These are phyloP conservation scores for Dendronephthya gigantea DNA, from an alignment of 64 coral and sea anemone genomes.

Conservation along the genomic window DNA sequence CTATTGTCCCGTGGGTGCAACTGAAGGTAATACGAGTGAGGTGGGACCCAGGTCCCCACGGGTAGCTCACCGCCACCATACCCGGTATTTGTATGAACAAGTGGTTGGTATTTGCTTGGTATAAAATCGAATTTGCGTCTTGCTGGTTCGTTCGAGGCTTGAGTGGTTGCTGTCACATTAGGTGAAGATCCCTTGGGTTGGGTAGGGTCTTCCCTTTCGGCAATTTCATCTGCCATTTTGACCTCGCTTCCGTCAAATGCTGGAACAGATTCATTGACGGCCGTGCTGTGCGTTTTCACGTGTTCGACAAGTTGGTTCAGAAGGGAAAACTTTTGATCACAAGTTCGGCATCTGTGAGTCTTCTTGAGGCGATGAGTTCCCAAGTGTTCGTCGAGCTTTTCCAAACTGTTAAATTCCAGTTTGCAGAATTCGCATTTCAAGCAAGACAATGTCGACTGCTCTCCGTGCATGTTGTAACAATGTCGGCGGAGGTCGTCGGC, in stretches of 20 bases:
- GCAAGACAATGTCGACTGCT: not conserved
- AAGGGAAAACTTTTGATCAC: not conserved
- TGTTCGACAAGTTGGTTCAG: not conserved
- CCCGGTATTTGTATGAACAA: not conserved
- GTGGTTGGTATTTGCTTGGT: not conserved
- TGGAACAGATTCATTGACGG: not conserved
- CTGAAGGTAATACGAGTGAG: not conserved
- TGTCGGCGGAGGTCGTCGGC: not conserved
- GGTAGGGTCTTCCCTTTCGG: not conserved
- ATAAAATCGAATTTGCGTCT: not conserved
- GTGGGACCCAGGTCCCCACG: not conserved
- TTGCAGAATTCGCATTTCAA: conserved; percentile 19
- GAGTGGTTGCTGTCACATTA: not conserved
- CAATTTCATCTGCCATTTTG: not conserved
- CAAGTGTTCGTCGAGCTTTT: not conserved
- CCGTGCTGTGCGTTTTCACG: not conserved
- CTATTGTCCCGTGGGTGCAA: not conserved
- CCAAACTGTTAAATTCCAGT: not conserved
- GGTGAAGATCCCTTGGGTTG: not conserved
- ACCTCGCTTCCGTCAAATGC: not conserved
- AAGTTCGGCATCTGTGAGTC: not conserved
- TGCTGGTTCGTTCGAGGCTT: not conserved
- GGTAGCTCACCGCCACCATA: not conserved
- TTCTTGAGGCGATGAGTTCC: not conserved
- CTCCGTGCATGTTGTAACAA: not conserved